Evolutionary conservation across 92 coral and sea anemone species (phyloP).

Genomic region (Pocillopora grandis): DNA sequence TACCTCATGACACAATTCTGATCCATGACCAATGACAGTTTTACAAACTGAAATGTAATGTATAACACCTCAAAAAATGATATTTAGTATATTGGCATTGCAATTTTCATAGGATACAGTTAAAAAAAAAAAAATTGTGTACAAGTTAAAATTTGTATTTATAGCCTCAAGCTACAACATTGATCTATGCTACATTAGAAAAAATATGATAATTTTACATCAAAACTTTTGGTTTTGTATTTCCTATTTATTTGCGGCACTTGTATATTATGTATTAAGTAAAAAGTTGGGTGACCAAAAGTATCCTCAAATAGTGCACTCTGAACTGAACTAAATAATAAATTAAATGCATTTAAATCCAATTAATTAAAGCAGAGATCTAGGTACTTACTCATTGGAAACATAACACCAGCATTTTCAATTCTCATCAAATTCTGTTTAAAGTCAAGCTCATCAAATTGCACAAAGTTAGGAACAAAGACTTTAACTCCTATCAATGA

Average conservation of each 20-base stretch:
- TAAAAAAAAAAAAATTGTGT: too few species aligned
- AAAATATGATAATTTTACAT: neutral
- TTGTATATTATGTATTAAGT: too few species aligned
- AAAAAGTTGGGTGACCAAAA: too few species aligned
- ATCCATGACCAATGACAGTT: slow-evolving; percentile 95
- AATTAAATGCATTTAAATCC: neutral
- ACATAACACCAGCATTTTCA: slow-evolving; percentile 80
- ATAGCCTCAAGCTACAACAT: neutral
- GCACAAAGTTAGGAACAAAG: slow-evolving; percentile 93
- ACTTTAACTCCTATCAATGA: slow-evolving; percentile 68
- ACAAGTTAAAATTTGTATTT: too few species aligned
- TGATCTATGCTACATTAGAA: neutral
- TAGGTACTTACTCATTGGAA: slow-evolving; percentile 86
- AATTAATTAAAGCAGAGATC: neutral
- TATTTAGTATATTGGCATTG: neutral
- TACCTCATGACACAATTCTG: slow-evolving; percentile 92
- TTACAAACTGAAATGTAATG: slow-evolving; percentile 74
- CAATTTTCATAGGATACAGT: neutral
- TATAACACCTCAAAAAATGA: neutral
- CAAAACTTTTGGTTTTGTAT: too few species aligned
- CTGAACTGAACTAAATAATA: too few species aligned
- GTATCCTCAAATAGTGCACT: too few species aligned
- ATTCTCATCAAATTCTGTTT: slow-evolving; percentile 71
- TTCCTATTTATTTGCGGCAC: too few species aligned
- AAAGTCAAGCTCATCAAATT: slow-evolving; percentile 73